Evolutionary conservation across 2,797 vertebrate species (phyloP).

Genomic region (Enteromius treurensis): DNA sequence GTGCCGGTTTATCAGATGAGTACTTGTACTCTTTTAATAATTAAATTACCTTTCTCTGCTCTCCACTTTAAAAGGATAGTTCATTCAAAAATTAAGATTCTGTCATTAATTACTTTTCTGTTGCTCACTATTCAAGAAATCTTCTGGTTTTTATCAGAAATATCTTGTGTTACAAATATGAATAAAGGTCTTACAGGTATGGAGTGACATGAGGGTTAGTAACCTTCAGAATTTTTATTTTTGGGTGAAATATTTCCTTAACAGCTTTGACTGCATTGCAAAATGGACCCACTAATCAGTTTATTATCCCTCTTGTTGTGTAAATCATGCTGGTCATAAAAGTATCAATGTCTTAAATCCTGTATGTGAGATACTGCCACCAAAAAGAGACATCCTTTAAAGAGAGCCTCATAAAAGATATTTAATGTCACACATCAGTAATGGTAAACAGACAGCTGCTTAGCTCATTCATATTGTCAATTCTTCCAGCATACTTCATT

Average conservation of each 20-base stretch:
- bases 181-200: not conserved
- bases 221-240: not conserved
- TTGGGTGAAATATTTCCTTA: not conserved
- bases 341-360: conserved; percentile 70
- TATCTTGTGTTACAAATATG: not conserved
- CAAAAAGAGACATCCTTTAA: conserved; percentile 49
- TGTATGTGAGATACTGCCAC: conserved; percentile 58
- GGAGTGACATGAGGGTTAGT: not conserved
- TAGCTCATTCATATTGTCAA: not conserved
- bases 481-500: conserved; percentile 14
- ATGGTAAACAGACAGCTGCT: not conserved
- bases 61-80: not conserved
- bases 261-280: not conserved
- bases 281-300: conserved; percentile 65
- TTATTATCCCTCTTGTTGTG: conserved; percentile 71
- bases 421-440: not conserved
- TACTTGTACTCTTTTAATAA: not conserved
- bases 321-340: conserved; percentile 69
- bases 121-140: not conserved
- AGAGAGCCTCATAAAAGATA: not conserved
- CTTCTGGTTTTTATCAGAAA: not conserved
- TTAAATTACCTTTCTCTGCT: not conserved
- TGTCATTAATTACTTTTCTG: too few relatives aligned
- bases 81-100: not conserved
- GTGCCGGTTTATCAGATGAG: not conserved